Evolutionary conservation across 1,140 invertebrate species (phyloP).

Genomic region (Conus betulinus): DNA sequence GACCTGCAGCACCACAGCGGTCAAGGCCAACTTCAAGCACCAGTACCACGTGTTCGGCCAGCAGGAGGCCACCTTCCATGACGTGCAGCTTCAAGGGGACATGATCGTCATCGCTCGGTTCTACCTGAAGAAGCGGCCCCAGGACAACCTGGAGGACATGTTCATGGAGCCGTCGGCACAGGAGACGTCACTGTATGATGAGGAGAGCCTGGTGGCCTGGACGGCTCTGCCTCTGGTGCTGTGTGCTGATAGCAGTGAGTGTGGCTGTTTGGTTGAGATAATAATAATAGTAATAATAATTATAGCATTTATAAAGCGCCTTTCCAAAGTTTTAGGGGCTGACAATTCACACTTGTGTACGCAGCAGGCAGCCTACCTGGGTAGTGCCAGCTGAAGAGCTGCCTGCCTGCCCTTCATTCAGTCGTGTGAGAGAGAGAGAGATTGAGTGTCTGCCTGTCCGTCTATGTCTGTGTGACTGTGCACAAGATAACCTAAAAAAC

Average conservation of each 20-base stretch:
- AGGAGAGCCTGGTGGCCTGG: constrained; percentile 71
- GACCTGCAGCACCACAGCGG: constrained; percentile 70
- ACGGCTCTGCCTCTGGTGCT: constrained; percentile 66
- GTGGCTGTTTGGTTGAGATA: too few relatives aligned
- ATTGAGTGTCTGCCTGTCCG: too few relatives aligned
- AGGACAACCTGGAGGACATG: constrained; percentile 45
- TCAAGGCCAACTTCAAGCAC: constrained; percentile 71
- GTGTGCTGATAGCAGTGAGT: constrained; percentile 46
- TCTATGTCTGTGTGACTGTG: too few relatives aligned
- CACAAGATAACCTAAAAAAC: too few relatives aligned
- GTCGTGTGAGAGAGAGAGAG: too few relatives aligned
- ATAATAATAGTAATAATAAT: background rate
- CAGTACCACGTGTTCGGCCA: constrained; percentile 73
- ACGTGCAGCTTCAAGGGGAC: constrained; percentile 67
- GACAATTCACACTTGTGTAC: too few relatives aligned
- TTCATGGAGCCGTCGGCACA: constrained; percentile 47
- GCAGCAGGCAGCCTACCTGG: too few relatives aligned
- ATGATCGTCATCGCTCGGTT: constrained; percentile 70
- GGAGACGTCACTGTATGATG: constrained; percentile 60
- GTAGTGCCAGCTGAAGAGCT: too few relatives aligned
- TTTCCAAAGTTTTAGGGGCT: too few relatives aligned
- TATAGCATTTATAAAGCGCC: too few relatives aligned
- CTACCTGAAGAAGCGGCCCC: constrained; percentile 57
- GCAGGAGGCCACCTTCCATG: constrained; percentile 71
- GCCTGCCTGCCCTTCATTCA: too few relatives aligned